Conservation (phyloP, 37 sponge, comb jelly and placozoan species). For the Halisarca cf. caerulea region DNA sequence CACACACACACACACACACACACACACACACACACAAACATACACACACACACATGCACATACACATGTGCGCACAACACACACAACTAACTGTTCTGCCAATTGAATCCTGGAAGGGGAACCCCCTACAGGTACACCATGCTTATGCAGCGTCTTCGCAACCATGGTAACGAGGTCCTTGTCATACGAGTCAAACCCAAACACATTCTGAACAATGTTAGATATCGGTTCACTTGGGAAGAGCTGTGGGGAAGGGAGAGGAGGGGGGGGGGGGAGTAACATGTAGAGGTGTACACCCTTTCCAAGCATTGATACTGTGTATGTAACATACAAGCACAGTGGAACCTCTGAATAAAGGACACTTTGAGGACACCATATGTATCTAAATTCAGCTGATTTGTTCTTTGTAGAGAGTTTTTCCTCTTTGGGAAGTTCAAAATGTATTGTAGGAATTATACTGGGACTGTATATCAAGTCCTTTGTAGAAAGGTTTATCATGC, state of each 20-base stretch:
- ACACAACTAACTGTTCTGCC: constrained; percentile 54
- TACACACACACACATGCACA: no score
- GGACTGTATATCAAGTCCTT: no score
- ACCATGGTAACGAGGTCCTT: constrained; percentile 65
- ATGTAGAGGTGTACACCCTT: not conserved
- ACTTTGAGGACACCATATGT: no score
- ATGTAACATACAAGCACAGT: no score
- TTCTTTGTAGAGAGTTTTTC: no score
- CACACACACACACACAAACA: no score
- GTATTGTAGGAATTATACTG: no score
- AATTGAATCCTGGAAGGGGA: constrained; percentile 48
- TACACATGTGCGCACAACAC: no score
- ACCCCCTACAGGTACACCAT: constrained; percentile 90
- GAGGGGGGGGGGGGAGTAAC: not conserved
- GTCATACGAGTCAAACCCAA: constrained; percentile 87
- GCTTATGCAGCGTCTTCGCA: constrained; percentile 76
- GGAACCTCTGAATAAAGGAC: no score
- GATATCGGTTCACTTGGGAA: constrained; percentile 80
- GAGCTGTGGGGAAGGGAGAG: constrained; percentile 20
- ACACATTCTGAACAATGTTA: constrained; percentile 77
- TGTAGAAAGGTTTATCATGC: no score
- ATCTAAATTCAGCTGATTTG: not conserved
- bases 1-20: no score
- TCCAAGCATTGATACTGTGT: not conserved
- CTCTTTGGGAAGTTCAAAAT: no score